Evolutionary conservation across 92 coral and sea anemone species (phyloP), one percentile per base, ranked within the genome.

Genomic region (Zoanthus gigantus): DNA sequence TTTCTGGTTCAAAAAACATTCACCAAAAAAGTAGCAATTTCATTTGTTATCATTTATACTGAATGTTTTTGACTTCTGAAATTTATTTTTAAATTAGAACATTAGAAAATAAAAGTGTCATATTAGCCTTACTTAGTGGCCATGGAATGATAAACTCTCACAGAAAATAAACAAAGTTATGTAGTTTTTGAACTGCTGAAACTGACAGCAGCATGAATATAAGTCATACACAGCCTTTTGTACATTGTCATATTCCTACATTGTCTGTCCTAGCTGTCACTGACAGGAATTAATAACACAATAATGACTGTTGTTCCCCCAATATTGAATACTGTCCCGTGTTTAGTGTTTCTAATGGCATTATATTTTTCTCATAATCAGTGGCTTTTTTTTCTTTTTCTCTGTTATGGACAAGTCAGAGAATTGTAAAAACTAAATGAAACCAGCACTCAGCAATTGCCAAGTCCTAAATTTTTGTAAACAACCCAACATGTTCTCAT

Each of bases 181-280:
- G 46, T 30, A 71, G 76, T 71, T 73, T 52, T 73, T 72, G 76
- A 72, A 72, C 76, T 72, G 46, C 76, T 72, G 76, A 72, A 72
- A 63, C n/a, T 61, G 16, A 61, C 68, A 61, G 23, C 48, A 30
- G 75, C 29, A 71, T 72, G 76, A 72, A 72, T 72, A 32, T 7
- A 72, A 72, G 47, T 72, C 76, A 7, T 72, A 37, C 77, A 72
- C 77, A 34, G n/a, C 53, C 34, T 72, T 72, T 72, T 72, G 52
- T 72, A 72, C 77, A 37, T 42, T 72, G 76, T 72, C 76, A 30
- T 72, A 34, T 72, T 72, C 52, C 76, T 72, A 72, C 77, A 37
- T 42, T 72, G 77, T 72, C 52, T 37, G 23, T 50, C 34, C 42
- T 72, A 72, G 42, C 42, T 34, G 42, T 34, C 3, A 34, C 42